These are phyloP conservation scores for Agrochola macilenta DNA, from an alignment of 2,888 invertebrate genomes.

Conservation along the genomic window DNA sequence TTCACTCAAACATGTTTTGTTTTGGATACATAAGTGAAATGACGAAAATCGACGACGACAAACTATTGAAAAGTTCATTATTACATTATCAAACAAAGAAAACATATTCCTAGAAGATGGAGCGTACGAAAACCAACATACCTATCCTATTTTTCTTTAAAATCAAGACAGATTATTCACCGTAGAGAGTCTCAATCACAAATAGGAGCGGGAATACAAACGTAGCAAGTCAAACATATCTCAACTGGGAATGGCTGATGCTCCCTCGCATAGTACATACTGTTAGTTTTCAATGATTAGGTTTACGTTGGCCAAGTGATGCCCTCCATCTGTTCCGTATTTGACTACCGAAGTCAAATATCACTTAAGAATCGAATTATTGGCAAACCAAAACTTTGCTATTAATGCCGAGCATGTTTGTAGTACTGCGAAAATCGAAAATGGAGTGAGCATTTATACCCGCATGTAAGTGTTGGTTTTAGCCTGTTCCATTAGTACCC, in stretches of 20 bases:
- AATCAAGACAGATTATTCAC: constrained; percentile 60
- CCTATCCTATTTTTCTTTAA: constrained; percentile 41
- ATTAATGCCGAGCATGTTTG: constrained; percentile 40
- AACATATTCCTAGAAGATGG: constrained; percentile 11
- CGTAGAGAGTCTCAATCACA: constrained; percentile 62
- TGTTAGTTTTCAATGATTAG: constrained; percentile 83
- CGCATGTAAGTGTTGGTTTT: neutral
- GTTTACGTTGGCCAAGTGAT: constrained; percentile 79
- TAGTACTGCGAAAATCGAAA: neutral
- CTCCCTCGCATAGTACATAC: constrained; percentile 60
- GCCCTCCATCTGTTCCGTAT: constrained; percentile 72
- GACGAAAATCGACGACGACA: constrained; percentile 25
- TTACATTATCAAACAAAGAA: constrained; percentile 49
- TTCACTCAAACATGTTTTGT: constrained; percentile 23
- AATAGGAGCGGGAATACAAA: constrained; percentile 65
- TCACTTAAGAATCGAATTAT: constrained; percentile 60
- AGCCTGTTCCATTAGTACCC: constrained; percentile 8
- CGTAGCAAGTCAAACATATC: constrained; percentile 69
- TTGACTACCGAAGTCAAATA: constrained; percentile 76
- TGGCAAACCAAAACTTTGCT: constrained; percentile 59
- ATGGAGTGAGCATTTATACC: neutral
- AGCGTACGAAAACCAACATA: constrained; percentile 36
- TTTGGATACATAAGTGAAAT: constrained; percentile 22
- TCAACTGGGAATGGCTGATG: constrained; percentile 55
- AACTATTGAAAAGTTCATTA: constrained; percentile 49